Base-by-base conservation (phyloP, 2,113 vertebrate genomes). In the Ciconia stormi region DNA sequence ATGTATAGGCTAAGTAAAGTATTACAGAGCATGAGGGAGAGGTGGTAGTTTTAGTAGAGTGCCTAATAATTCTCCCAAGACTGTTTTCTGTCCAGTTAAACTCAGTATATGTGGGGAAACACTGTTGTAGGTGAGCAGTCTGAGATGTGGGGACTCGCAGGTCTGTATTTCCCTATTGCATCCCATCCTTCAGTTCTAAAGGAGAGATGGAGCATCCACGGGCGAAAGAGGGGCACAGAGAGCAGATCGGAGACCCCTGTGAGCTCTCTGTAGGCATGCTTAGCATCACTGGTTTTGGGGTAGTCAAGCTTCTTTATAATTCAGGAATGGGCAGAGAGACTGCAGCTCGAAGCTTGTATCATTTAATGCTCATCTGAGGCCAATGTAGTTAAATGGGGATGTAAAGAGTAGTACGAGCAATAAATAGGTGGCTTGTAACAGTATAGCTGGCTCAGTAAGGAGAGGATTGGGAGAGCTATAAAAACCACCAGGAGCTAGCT, bases 341-440 rank as follows among this genome's bases (percentile, higher is more conserved):
- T 97, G 88, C 65, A 74, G 46, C 77, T 95, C 6, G 25, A 87
- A 53, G 93, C 66, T 96, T 12, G 1, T 66, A 73, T 76, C 61
- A 32, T 97, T 98, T 96, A 95, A 81, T 95, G 85, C 72, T 88
- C 95, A 91, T 95, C 29, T 74, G 96, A 96, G 97, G 83, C 90
- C 83, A 56, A 6, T 96, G 80, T 74, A 93, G 91, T 98, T 97
- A 97, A 96, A 87, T 52, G 78, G 85, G 82, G 69, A 83, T 86
- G 82, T 97, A 97, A 97, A 98, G 90, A 89, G 47, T 70, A 90
- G 81, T 74, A 65, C 0, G 32, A 87, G 89, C 89, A 96, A 96
- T 98, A 98, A 98, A 98, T 88, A 97, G 92, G 94, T 83, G 84
- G 32, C 93, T 95, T 97, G 81, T 97, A 97, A 97, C 61, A 77